Percentiles rank a stretch among this genome's conserved stretches.
phyloP scores from a whole-genome alignment of 2,113 vertebrate species.

The Ammodytes marinus region DNA sequence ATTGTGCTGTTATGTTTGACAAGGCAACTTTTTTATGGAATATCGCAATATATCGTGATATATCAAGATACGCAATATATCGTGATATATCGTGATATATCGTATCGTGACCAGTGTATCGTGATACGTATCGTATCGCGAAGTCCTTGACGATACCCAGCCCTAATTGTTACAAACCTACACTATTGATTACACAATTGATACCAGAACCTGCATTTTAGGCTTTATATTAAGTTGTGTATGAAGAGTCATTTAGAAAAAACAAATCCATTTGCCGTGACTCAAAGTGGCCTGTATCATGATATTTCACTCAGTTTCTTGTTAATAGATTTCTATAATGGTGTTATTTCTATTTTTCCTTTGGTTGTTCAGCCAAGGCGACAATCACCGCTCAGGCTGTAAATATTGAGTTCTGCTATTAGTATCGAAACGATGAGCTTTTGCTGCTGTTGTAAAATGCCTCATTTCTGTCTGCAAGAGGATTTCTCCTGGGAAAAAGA shows the following conservation, averaged over 20 bases:
- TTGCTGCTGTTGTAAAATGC: constrained; percentile 32
- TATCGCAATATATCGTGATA: too few species aligned
- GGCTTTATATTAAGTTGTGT: background rate
- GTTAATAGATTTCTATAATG: background rate
- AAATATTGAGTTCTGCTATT: constrained; percentile 22
- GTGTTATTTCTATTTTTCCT: background rate
- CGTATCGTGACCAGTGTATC: too few species aligned
- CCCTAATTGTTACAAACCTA: constrained; percentile 24
- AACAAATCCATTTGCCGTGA: background rate
- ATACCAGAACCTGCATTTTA: background rate
- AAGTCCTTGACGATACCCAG: too few species aligned
- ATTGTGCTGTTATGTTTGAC: too few species aligned
- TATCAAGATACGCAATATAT: too few species aligned
- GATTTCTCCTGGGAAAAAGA: constrained; percentile 26
- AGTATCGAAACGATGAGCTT: constrained; percentile 19
- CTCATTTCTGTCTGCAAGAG: constrained; percentile 14
- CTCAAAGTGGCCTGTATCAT: background rate
- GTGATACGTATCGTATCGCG: too few species aligned
- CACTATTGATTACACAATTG: constrained; percentile 4
- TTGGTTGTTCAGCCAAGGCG: constrained; percentile 1
- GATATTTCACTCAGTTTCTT: background rate
- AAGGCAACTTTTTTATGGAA: too few species aligned
- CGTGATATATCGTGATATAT: too few species aligned
- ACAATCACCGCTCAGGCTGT: background rate
- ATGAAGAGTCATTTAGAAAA: background rate